Evolutionary conservation across 1,140 invertebrate genomes (phyloP), one percentile per base, ranked within the genome.

Genomic region (Saccostrea echinata): DNA sequence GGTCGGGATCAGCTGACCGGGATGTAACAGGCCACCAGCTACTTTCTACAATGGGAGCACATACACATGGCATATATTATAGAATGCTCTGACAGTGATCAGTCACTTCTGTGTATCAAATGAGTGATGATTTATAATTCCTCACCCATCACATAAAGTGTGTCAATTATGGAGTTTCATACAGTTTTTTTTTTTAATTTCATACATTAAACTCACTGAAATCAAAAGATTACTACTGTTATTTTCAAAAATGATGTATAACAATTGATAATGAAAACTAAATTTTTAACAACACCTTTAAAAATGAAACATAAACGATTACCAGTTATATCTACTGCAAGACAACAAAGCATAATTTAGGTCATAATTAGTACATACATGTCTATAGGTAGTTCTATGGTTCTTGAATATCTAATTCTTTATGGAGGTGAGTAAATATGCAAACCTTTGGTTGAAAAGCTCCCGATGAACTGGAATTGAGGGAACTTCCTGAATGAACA

Each of bases 381-480:
- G 55, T 61, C 55, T 61, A 43, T 43, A 8, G 55, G 55, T 61
- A 61, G 13, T 43, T 61, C 18, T 61, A 61, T 61, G 16, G 68
- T 13, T 27, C 68, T 33, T 76, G 24, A 76, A 76, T 27, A 76
- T 76, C 16, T 33, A 76, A 21, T 27, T 24, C 13, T 27, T 3
- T 71, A 30, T 21, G 27, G 16, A 76, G 12, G 16, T 3, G 1
- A 76, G 16, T 30, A 76, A 33, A 21, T 21, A 61, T n/a, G 1
- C 96, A 83, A 96, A 98, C 98, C 97, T 98, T 98, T 92, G 98
- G 98, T 91, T 98, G 97, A 94, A 98, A 98, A 86, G 97, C 96
- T 97, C 96, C 91, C 97, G 95, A 94, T 97, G 97, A 95, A 96
- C 97, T 71, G 97, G 97, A 91, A 97, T 97, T 91, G 96, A 97